Base-by-base conservation (phyloP, 2,888 invertebrate genomes). In the Ypsolopha sequella region DNA sequence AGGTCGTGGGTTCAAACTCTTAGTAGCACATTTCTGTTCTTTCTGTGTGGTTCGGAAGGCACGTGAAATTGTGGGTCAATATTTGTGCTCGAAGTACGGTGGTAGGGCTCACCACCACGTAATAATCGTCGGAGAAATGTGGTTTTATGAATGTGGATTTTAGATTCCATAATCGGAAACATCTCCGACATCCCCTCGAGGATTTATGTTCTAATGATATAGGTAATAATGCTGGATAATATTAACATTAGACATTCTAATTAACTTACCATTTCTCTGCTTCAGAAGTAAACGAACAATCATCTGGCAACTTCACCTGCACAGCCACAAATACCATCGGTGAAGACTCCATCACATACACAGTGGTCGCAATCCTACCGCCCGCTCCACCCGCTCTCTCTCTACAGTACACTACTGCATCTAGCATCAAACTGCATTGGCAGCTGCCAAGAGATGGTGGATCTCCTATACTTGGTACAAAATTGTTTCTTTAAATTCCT, bases 271-370 rank as follows among this genome's bases (percentile, higher is more conserved):
- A 8, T 34, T 52, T 36, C 50, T 9, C 43, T 14, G 53, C 55
- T 55, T 46, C 72, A 93, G 93, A 91, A 68, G 88, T 92, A 41
- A 93, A 93, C 69, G 89, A 90, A 57, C 91, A 91, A 50, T 88
- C 93, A 4, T 91, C 92, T 6, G 94, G 94, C 56, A 94, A 94
- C 87, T 94, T 93, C 77, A 92, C 93, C 1, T 94, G 94, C 66
- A 90, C 91, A 7, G 93, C 93, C 14, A 92, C 92, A 66, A 96
- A 96, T 84, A 88, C 92, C 36, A 92, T 93, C 62, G 96, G 96
- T 10, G 92, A 92, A 61, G 96, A 96, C 75, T 91, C 92, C 57
- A 91, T 96, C 54, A 90, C 91, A 51, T 95, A 95, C 74, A 89
- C 90, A 44, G 88, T 96, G 57, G 87, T 90, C 50, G 94, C 94